Evolutionary conservation across 1,140 invertebrate genomes (phyloP), one percentile per base, ranked within the genome.

Genomic region (Ceratina australensis): DNA sequence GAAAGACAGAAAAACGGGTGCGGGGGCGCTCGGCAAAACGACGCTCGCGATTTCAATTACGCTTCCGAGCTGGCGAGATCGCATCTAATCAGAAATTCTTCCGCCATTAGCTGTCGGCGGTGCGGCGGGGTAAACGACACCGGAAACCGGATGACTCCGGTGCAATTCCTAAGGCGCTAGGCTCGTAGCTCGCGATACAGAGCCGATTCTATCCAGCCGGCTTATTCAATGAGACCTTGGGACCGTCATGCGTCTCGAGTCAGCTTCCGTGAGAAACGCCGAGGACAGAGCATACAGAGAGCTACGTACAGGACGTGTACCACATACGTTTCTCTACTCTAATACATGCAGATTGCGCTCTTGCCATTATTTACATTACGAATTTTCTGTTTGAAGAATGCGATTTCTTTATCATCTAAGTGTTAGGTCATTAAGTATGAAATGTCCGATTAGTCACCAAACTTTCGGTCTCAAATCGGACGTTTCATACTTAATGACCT

Each of bases 271-370:
- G 89, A 90, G 89, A 90, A 90, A 89, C 74, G 42, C 79, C 80
- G 81, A 79, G 86, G 86, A 88, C 87, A 87, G 81, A 82, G 86
- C 57, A 49, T 52, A 18, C 50, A 52, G 12, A 52, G 50, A 52
- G 18, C 50, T 18, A 18, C 50, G 26, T 28, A 33, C 24, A 24
- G 50, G 64, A 77, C 20, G 67, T 50, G 65, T 61, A 49, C 13
- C 69, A 61, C 28, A 79, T 59, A 83, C 77, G 72, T 49, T 47
- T 49, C 64, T 60, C 66, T 18, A 78, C 75, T 75, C 56, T 91
- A 91, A 92, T 91, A 79, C 91, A 92, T 92, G 91, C 90, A 92
- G 88, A 91, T 92, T 91, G 82, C 89, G 81, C 56, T 18, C 84
- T 83, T 89, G 86, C 87, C 83, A 90, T 91, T 91, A 90, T 50